These are phyloP conservation scores for Drosophila tristis DNA, from an alignment of 1,140 invertebrate species.

Conservation along the genomic window DNA sequence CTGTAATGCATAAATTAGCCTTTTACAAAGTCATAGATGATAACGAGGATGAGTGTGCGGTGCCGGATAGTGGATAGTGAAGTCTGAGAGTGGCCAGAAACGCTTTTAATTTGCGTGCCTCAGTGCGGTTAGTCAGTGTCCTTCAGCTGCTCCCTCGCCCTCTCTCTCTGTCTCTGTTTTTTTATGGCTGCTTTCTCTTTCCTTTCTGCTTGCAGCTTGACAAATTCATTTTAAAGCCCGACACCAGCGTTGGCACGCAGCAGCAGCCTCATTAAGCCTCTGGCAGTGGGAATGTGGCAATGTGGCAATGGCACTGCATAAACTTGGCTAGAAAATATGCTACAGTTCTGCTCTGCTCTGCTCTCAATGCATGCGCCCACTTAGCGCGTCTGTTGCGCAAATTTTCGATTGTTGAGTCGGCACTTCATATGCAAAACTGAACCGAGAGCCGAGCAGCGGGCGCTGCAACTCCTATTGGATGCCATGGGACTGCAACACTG, in stretches of 20 bases:
- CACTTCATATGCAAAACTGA: constrained; percentile 79
- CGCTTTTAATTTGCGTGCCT: constrained; percentile 47
- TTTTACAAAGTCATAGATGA: constrained; percentile 56
- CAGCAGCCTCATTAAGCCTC: constrained; percentile 51
- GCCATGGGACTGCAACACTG: constrained; percentile 28
- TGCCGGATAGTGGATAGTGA: not conserved
- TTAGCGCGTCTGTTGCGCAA: constrained; percentile 77
- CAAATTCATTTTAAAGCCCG: constrained; percentile 23
- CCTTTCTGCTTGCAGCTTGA: constrained; percentile 9
- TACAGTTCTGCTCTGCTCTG: constrained; percentile 48
- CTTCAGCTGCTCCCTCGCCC: constrained; percentile 7
- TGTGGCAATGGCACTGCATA: constrained; percentile 51
- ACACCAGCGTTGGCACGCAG: constrained; percentile 15
- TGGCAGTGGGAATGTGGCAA: not conserved
- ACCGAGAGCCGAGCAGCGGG: constrained; percentile 27
- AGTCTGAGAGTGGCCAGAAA: constrained; percentile 26
- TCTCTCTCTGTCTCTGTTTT: not conserved
- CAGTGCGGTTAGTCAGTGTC: constrained; percentile 26
- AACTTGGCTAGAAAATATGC: constrained; percentile 68
- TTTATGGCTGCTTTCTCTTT: not conserved
- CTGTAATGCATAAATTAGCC: constrained; percentile 79
- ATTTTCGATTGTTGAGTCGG: constrained; percentile 80
- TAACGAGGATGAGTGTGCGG: constrained; percentile 23
- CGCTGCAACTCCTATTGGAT: constrained; percentile 15
- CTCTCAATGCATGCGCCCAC: constrained; percentile 55